phyloP scores from a whole-genome alignment of 23 tunicate species.

The Oikopleura vanhoeffeni region DNA sequence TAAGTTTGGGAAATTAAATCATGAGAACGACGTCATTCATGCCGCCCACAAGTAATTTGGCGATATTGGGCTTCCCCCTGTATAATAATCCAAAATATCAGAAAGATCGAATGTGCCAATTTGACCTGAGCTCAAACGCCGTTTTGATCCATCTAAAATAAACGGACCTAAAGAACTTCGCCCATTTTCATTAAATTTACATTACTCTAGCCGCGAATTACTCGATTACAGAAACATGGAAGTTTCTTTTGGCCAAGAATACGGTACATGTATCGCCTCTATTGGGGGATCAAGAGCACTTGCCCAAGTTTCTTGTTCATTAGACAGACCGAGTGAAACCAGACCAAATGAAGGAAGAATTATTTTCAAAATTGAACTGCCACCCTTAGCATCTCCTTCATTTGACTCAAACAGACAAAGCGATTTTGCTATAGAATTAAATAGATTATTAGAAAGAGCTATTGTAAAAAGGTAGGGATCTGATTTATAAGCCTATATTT shows the following conservation, averaged over 20 bases:
- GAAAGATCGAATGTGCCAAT: too few species aligned
- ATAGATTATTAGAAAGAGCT: neutral
- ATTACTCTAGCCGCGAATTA: neutral
- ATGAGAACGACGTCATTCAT: too few species aligned
- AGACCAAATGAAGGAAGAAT: conserved; percentile 62
- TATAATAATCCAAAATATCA: too few species aligned
- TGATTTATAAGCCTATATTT: neutral
- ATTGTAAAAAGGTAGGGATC: neutral
- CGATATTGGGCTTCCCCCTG: too few species aligned
- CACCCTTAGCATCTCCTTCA: conserved; percentile 45
- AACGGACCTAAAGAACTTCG: too few species aligned
- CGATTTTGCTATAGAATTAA: conserved; percentile 8
- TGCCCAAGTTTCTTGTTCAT: conserved; percentile 49
- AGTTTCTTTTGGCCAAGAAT: neutral
- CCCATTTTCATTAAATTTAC: too few species aligned
- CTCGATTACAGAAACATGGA: neutral
- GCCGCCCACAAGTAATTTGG: too few species aligned
- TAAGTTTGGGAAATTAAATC: too few species aligned
- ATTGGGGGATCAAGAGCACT: conserved; percentile 16
- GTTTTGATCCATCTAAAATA: too few species aligned
- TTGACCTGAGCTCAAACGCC: too few species aligned
- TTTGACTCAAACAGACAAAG: conserved; percentile 56
- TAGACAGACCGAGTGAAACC: conserved; percentile 63
- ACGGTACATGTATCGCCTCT: neutral
- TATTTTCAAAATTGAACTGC: conserved; percentile 54